Conservation (phyloP, 2,113 vertebrate genomes). For the Uria aalge region DNA sequence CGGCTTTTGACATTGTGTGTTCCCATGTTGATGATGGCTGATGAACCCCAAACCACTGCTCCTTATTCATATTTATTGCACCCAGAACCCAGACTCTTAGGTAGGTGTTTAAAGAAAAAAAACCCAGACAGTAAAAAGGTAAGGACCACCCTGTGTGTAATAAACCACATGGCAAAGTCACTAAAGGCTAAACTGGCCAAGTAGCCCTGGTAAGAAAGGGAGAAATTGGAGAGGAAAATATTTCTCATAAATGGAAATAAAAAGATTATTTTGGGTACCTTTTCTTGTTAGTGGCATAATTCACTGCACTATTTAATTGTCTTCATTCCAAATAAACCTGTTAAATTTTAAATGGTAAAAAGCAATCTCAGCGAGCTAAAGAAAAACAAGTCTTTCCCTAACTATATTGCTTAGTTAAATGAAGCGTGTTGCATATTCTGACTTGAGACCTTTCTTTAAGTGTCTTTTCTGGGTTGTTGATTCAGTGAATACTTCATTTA, state of each 20-base stretch:
- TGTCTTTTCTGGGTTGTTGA: slow-evolving; percentile 14
- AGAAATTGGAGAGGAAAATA: not conserved
- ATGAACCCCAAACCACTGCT: not conserved
- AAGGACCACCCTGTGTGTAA: not conserved
- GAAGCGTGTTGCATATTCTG: not conserved
- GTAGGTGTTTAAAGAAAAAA: not conserved
- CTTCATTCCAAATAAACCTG: not conserved
- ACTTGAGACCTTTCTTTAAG: slow-evolving; percentile 12
- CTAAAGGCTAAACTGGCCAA: not conserved
- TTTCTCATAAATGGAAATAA: not conserved
- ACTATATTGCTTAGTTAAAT: not conserved
- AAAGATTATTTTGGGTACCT: not conserved
- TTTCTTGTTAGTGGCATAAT: not conserved
- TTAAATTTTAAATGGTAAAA: not conserved
- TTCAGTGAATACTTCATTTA: slow-evolving; percentile 22
- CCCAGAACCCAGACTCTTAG: not conserved
- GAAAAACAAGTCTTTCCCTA: slow-evolving; percentile 12
- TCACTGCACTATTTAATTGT: not conserved
- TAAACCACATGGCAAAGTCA: not conserved
- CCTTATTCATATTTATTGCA: not conserved
- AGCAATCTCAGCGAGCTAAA: not conserved
- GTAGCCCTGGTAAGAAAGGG: not conserved
- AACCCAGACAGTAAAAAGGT: not conserved
- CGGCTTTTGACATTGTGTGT: not conserved
- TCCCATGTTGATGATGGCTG: not conserved